These are phyloP conservation scores for Turritopsis rubra DNA, from an alignment of 30 jellyfish, hydroid and myxozoan genomes.

Conservation along the genomic window DNA sequence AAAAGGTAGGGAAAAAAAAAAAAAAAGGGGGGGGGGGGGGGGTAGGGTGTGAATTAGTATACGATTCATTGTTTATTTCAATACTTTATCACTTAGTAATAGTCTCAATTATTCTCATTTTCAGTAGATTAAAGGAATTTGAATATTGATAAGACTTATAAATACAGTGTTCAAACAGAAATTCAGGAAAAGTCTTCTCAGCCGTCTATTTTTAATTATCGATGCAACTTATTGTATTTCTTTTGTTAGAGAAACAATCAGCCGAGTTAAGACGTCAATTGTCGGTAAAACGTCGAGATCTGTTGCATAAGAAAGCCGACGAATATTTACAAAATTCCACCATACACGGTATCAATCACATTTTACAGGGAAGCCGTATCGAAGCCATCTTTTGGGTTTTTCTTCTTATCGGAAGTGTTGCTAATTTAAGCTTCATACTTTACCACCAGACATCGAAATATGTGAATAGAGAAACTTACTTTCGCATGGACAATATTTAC, in stretches of 20 bases:
- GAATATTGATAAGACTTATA: too few species aligned
- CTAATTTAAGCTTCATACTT: not conserved
- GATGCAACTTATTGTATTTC: too few species aligned
- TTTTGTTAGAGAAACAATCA: not conserved
- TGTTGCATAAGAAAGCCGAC: slow-evolving; percentile 6
- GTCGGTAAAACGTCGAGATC: not conserved
- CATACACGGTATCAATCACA: not conserved
- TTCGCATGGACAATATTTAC: not conserved
- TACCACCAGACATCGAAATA: not conserved
- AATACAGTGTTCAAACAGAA: too few species aligned
- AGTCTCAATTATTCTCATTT: too few species aligned
- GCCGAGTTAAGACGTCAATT: not conserved
- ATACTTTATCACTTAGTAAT: too few species aligned
- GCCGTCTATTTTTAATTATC: too few species aligned
- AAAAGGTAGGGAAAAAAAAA: too few species aligned
- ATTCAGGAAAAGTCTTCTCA: too few species aligned
- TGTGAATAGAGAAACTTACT: not conserved
- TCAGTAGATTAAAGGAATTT: too few species aligned
- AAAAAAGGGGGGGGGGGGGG: too few species aligned
- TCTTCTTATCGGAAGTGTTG: not conserved
- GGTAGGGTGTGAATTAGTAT: too few species aligned
- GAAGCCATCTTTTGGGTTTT: not conserved
- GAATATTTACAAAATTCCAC: not conserved
- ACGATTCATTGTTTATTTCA: too few species aligned
- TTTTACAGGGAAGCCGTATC: not conserved